A percentile compares a stretch with the other conserved stretches of the same genome.
Evolutionary conservation across 2,888 invertebrate species (phyloP).

Genomic region (Saturnia pavonia): DNA sequence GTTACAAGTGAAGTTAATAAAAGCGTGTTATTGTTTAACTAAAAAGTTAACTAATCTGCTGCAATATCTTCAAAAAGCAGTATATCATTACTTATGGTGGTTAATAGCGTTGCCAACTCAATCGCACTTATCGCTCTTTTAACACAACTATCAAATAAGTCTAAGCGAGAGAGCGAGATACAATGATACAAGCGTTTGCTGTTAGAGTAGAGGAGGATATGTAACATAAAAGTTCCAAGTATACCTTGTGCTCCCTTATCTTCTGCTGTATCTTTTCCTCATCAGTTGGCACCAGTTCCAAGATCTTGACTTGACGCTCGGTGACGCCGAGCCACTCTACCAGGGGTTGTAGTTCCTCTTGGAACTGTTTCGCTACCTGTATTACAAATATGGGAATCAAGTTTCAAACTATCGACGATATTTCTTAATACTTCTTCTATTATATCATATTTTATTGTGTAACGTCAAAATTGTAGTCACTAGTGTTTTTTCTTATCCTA

Average conservation of each 20-base stretch:
- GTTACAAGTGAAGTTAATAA: too few relatives aligned
- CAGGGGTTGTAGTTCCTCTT: conserved; percentile 92
- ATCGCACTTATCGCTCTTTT: background rate
- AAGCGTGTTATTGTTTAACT: too few relatives aligned
- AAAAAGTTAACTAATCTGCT: background rate
- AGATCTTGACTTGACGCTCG: conserved; percentile 92
- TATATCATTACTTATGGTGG: too few relatives aligned
- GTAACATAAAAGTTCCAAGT: background rate
- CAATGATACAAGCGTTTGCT: background rate
- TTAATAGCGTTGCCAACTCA: background rate
- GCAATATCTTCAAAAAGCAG: background rate
- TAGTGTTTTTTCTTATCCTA: too few relatives aligned
- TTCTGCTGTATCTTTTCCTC: conserved; percentile 96
- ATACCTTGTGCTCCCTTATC: conserved; percentile 92
- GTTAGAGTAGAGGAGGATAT: background rate
- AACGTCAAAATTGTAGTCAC: too few relatives aligned
- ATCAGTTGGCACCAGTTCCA: conserved; percentile 96
- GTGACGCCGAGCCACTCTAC: conserved; percentile 94
- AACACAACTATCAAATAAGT: too few relatives aligned
- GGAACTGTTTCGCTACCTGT: conserved; percentile 94
- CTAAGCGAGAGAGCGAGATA: background rate
- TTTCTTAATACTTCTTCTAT: too few relatives aligned
- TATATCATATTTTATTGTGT: too few relatives aligned
- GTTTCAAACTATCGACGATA: background rate
- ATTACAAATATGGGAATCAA: background rate